Conservation (phyloP, 2,113 vertebrate species). For the Hippocampus comes region DNA sequence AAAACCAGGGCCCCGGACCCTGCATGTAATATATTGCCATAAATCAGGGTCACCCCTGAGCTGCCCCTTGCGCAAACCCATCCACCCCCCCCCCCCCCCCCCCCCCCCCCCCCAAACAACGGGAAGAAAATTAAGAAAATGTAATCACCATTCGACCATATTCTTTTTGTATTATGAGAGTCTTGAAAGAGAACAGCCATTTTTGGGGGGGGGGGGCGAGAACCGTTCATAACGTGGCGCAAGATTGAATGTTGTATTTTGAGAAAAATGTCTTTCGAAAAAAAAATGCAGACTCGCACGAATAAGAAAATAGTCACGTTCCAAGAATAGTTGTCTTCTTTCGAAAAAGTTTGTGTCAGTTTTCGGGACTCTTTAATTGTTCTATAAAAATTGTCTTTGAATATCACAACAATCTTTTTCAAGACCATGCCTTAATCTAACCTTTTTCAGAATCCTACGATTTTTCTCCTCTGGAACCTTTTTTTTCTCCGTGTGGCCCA, state of each 20-base stretch:
- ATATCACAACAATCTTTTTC: background rate
- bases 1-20: slow-evolving; percentile 44
- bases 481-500: background rate
- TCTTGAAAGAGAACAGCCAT: too few relatives aligned
- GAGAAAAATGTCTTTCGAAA: background rate
- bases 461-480: background rate
- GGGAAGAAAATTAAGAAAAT: background rate
- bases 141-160: background rate
- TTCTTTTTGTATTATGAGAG: background rate
- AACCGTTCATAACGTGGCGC: background rate
- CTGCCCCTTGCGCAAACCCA: background rate
- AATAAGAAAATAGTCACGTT: background rate
- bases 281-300: too few relatives aligned
- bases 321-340: background rate
- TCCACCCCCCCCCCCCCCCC: background rate
- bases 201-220: background rate
- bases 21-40: slow-evolving; percentile 66
- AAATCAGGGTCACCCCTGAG: slow-evolving; percentile 45
- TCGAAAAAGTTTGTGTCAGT: background rate
- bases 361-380: background rate
- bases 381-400: background rate
- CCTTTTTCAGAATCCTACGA: background rate
- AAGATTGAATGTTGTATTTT: background rate
- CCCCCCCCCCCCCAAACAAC: too few relatives aligned
- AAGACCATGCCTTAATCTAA: background rate